These are phyloP conservation scores for Elachura formosa DNA, from an alignment of 2,113 vertebrate species.

Conservation along the genomic window DNA sequence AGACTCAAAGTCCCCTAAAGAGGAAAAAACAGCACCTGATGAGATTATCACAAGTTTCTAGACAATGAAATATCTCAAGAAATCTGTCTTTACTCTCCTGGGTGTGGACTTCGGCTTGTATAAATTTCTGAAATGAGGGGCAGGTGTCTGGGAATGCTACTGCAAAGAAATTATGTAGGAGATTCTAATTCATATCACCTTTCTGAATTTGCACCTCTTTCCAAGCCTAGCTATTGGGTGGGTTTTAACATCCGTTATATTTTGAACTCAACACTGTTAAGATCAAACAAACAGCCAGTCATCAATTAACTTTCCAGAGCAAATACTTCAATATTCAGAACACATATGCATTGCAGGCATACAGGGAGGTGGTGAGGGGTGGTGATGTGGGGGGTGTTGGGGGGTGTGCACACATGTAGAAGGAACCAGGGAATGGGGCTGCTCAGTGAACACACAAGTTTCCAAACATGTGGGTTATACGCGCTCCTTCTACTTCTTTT, in stretches of 20 bases:
- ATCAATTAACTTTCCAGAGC: conserved; percentile 28
- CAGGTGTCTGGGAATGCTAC: conserved; percentile 16
- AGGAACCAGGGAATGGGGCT: not conserved
- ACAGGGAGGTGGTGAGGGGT: not conserved
- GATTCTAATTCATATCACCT: not conserved
- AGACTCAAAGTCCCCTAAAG: not conserved
- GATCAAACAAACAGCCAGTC: conserved; percentile 44
- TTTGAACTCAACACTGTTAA: not conserved
- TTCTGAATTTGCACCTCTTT: conserved; percentile 22
- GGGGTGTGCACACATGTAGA: not conserved
- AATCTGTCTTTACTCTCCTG: not conserved
- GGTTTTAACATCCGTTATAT: not conserved
- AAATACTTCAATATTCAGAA: not conserved
- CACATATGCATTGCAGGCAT: conserved; percentile 38
- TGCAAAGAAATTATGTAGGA: not conserved
- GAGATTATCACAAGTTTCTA: not conserved
- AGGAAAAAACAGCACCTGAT: not conserved
- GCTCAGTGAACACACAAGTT: not conserved
- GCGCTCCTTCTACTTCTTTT: not conserved
- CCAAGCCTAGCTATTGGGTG: not conserved
- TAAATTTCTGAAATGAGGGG: not conserved
- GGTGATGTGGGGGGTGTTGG: not conserved
- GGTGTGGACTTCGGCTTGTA: not conserved
- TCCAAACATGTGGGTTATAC: not conserved
- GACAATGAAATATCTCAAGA: not conserved